A percentile compares a stretch with the other conserved stretches of the same genome.
Evolutionary conservation across 2,888 invertebrate genomes (phyloP).

Genomic region (Xestia c-nigrum): DNA sequence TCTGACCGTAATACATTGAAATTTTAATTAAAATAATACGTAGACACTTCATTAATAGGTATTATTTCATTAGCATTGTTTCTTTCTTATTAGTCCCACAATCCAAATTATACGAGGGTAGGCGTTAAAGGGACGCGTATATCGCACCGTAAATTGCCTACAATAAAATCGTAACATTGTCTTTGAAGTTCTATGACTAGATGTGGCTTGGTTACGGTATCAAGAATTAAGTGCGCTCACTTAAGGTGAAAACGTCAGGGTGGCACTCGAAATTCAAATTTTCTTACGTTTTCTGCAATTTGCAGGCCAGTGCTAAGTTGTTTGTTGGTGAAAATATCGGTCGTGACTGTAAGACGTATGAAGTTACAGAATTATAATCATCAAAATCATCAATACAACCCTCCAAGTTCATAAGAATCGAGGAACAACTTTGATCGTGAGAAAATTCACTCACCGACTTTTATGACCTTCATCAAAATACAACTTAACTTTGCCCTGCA

Average conservation of each 20-base stretch:
- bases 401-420: too few species aligned
- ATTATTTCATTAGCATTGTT: constrained; percentile 85
- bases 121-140: constrained; percentile 85
- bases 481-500: too few species aligned
- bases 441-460: too few species aligned
- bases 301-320: too few species aligned
- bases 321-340: too few species aligned
- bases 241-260: background rate
- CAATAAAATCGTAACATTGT: constrained; percentile 86
- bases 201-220: constrained; percentile 55
- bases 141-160: constrained; percentile 86
- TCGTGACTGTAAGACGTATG: too few species aligned
- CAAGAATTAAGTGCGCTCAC: background rate
- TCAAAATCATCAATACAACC: too few species aligned
- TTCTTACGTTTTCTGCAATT: too few species aligned
- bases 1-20: constrained; percentile 57
- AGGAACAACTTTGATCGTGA: too few species aligned
- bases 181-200: constrained; percentile 68
- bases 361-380: too few species aligned
- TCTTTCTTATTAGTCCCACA: constrained; percentile 84
- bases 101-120: constrained; percentile 86
- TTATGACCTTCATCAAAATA: too few species aligned
- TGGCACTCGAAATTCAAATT: too few species aligned
- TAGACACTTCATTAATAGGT: constrained; percentile 75
- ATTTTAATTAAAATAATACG: constrained; percentile 69